Evolutionary conservation across 1,140 invertebrate species (phyloP), one percentile per base, ranked within the genome.

Genomic region (Chrysopa pallens): DNA sequence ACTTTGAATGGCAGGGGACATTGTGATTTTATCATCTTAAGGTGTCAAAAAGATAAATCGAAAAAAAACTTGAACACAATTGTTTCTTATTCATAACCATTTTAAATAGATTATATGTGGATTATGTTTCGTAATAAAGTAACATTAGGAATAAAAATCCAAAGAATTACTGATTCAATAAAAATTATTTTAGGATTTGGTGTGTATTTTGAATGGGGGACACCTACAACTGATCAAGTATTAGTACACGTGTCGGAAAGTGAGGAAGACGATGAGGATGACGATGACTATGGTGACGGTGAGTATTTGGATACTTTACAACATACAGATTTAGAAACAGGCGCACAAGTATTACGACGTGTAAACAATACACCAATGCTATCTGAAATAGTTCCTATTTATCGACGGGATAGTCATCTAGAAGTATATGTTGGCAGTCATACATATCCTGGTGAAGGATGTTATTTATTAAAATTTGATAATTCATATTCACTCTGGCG

Each of bases 401-500:
- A 88, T 63, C 74, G 96, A 55, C 74, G 95, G 48, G 93, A 98
- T 64, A 92, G 88, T 51, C 93, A 97, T 40, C 77, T 85, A 56
- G 91, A 98, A 69, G 90, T 98, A 0, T 97, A 97, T 57, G 92
- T 90, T 36, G 95, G 95, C 7, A 92, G 85, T 50, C 96, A 99
- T 64, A 69, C 77, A 17, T 98, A 98, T 66, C 95, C 96, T 5
- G 94, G 88, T 13, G 79, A 89, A 67, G 95, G 96, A 31, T 86
- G 98, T 31, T 99, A 99, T 67, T 67, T 98, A 57, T 69, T 99
- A 7, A 99, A 98, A 69, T 99, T 99, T 66, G 95, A 99, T 66
- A 99, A 99, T 67, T 94, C 92, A 1, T 99, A 97, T 65, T 97
- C 92, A 36, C 67, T 99, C 42, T 99, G 94, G 94, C 77, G 96